Evolutionary conservation across 2,797 vertebrate genomes (phyloP).

Genomic region (Tympanoctomys barrerae): DNA sequence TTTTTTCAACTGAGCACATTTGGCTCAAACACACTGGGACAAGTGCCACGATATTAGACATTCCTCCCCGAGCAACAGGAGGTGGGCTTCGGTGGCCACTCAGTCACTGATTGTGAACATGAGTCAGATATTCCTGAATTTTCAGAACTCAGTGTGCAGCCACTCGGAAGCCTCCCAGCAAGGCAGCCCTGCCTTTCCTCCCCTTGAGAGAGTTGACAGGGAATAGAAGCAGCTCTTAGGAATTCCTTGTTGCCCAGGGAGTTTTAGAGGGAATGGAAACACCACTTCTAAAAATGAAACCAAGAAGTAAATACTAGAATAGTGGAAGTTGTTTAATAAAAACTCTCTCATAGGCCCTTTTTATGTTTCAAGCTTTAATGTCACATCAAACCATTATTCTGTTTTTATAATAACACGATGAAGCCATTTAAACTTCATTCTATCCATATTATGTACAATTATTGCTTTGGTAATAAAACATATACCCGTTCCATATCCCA

Average conservation of each 20-base stretch:
- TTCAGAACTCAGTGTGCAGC: not conserved
- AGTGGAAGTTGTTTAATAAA: slow-evolving; percentile 66
- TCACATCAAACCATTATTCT: slow-evolving; percentile 64
- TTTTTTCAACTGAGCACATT: not conserved
- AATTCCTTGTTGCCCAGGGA: not conserved
- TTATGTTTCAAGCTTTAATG: slow-evolving; percentile 72
- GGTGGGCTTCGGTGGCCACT: not conserved
- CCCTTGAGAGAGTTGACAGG: not conserved
- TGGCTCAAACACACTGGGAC: not conserved
- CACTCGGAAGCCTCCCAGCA: not conserved
- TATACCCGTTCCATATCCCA: slow-evolving; percentile 61
- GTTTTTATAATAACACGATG: slow-evolving; percentile 56
- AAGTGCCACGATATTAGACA: not conserved
- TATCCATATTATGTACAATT: slow-evolving; percentile 43
- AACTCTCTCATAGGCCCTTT: slow-evolving; percentile 13
- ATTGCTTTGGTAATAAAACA: slow-evolving; percentile 66
- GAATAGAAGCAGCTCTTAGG: not conserved
- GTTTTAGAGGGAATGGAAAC: not conserved
- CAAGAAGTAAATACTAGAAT: slow-evolving; percentile 52
- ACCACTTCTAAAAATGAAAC: slow-evolving; percentile 46
- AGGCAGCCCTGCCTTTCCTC: not conserved
- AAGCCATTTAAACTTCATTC: slow-evolving; percentile 51
- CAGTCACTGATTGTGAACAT: not conserved
- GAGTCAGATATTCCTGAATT: not conserved
- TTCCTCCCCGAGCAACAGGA: not conserved